These are phyloP conservation scores for Leptopilina boulardi DNA, from an alignment of 1,140 invertebrate genomes.

Conservation along the genomic window DNA sequence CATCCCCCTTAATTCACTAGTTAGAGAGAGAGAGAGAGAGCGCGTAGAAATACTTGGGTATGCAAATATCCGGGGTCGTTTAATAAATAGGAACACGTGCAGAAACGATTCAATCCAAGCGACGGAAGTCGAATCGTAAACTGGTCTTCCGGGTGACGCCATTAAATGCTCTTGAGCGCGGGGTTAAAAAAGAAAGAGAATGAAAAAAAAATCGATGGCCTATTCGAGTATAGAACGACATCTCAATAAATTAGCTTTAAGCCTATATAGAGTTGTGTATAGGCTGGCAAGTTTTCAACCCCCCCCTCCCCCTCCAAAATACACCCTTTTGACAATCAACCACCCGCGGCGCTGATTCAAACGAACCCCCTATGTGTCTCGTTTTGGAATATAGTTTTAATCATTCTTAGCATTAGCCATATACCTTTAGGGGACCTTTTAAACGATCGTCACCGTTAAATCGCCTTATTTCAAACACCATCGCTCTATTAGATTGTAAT, in stretches of 20 bases:
- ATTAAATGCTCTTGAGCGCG: slow-evolving; percentile 32
- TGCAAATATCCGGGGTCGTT: slow-evolving; percentile 24
- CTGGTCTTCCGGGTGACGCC: slow-evolving; percentile 24
- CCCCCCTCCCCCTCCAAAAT: neutral
- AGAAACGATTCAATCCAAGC: slow-evolving; percentile 26
- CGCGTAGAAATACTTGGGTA: neutral
- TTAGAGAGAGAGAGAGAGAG: no score
- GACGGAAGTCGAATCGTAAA: slow-evolving; percentile 33
- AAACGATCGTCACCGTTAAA: no score
- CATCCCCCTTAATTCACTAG: slow-evolving; percentile 32
- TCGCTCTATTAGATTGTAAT: slow-evolving; percentile 61
- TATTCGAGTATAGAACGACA: slow-evolving; percentile 61
- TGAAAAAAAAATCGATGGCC: slow-evolving; percentile 40
- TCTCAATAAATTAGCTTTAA: slow-evolving; percentile 74
- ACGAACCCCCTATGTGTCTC: slow-evolving; percentile 57
- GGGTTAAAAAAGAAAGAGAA: no score
- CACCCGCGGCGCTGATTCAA: slow-evolving; percentile 67
- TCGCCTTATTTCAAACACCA: slow-evolving; percentile 65
- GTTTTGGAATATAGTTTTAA: slow-evolving; percentile 68
- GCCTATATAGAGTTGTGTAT: slow-evolving; percentile 49
- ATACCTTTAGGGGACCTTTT: slow-evolving; percentile 41
- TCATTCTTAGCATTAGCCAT: slow-evolving; percentile 64
- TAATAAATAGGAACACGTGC: slow-evolving; percentile 30
- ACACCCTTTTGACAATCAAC: slow-evolving; percentile 73
- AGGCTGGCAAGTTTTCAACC: neutral